These are phyloP conservation scores for Pollenia labialis DNA, from an alignment of 2,888 invertebrate genomes.

Conservation along the genomic window DNA sequence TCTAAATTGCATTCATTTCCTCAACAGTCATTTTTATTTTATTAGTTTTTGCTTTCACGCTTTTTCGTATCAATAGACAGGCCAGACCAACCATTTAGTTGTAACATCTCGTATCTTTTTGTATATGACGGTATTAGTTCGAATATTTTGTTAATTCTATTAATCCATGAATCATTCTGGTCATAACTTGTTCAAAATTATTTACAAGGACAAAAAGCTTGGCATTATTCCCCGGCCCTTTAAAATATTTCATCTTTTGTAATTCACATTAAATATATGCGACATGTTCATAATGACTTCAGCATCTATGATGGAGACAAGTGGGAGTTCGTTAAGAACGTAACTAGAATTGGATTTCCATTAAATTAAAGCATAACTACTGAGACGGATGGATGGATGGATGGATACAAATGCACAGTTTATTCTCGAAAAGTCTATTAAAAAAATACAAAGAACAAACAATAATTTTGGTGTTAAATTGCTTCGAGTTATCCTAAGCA, in stretches of 20 bases:
- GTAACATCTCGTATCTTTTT: background rate
- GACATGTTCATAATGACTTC: slow-evolving; percentile 4
- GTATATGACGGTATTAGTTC: background rate
- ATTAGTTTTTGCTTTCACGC: background rate
- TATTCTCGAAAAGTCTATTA: too few species aligned
- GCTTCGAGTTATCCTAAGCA: too few species aligned
- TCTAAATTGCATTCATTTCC: background rate
- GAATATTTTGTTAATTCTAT: background rate
- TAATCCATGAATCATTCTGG: slow-evolving; percentile 16
- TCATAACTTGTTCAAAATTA: background rate
- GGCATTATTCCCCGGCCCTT: background rate
- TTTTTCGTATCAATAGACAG: too few species aligned
- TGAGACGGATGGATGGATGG: too few species aligned
- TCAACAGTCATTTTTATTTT: background rate
- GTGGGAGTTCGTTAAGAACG: background rate
- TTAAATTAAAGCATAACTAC: too few species aligned
- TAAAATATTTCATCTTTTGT: background rate
- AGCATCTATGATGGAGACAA: background rate
- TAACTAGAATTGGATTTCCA: too few species aligned
- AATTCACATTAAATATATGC: background rate
- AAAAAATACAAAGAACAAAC: too few species aligned
- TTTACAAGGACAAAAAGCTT: background rate
- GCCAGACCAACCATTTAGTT: background rate
- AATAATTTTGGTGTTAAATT: too few species aligned
- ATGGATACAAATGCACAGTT: too few species aligned